phyloP scores from a whole-genome alignment of 2,113 vertebrate species.

The Phaethornis superciliosus region DNA sequence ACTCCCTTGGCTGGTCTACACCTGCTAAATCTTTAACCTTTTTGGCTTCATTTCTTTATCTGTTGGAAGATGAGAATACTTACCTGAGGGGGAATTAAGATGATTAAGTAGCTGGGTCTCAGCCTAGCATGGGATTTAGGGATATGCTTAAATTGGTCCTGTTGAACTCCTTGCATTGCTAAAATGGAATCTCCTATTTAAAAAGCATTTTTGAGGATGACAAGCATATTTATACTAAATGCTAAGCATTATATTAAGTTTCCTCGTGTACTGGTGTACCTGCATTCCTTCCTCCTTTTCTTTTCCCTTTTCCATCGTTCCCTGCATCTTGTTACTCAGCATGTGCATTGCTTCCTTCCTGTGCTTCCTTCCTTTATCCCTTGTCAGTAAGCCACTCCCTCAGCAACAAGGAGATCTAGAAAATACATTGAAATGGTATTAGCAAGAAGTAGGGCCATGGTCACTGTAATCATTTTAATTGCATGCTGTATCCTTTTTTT shows the following conservation, averaged over 20 bases:
- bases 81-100: slow-evolving; percentile 12
- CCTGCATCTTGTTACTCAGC: not conserved
- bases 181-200: not conserved
- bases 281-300: not conserved
- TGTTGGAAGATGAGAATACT: not conserved
- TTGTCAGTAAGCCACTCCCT: not conserved
- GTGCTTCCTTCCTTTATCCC: slow-evolving; percentile 14
- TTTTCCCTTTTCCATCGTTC: not conserved
- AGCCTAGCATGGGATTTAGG: slow-evolving; percentile 34
- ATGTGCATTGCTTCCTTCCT: not conserved
- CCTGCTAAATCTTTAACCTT: not conserved
- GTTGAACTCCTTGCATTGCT: not conserved
- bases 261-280: not conserved
- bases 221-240: not conserved
- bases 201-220: not conserved
- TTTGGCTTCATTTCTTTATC: not conserved
- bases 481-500: not conserved
- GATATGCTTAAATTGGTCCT: not conserved
- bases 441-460: not conserved
- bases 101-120: not conserved
- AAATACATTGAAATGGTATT: slow-evolving; percentile 39
- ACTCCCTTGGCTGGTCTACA: not conserved
- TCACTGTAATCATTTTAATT: slow-evolving; percentile 32
- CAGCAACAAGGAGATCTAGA: not conserved
- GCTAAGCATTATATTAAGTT: not conserved